Base-by-base conservation (phyloP, 2,797 vertebrate species). In the Cyclopterus lumpus region DNA sequence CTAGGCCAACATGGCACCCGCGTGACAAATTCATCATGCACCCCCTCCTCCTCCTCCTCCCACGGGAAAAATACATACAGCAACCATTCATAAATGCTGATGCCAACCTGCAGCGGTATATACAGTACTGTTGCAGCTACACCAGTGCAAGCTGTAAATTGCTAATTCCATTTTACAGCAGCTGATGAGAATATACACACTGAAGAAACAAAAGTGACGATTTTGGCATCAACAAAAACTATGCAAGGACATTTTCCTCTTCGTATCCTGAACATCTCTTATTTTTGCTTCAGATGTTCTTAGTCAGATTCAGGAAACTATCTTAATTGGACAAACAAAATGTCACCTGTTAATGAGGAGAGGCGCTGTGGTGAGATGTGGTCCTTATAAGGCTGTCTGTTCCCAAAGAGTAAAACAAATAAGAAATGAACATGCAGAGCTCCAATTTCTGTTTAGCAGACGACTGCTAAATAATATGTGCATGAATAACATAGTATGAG, bases 1-100 rank as follows among this genome's bases (percentile, higher is more conserved):
- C 68, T 90, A 87, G 89, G 92, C 79, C 90, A 93, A 79, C 81
- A 88, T 82, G 86, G 82, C 79, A 89, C 77, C 90, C 3, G 67
- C 77, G 82, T 94, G 91, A 92, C 82, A 90, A 82, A 89, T 80
- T 71, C 60, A 82, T 82, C 73, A 79, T 68, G 2, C 53, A 77
- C 44, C 63, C 48, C 44, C 44, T 20, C 53, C 75, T 46, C 44
- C 75, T 46, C 44, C 38, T 77, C 36, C 57, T 57, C 71, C 73
- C 73, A 77, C 46, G 32, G 83, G 84, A 53, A 68, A 61, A 84
- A 77, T 65, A 64, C 77, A 71, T 74, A 71, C 69, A 54, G 82
- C 59, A 74, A 73, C 67, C 83, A 86, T 83, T 89, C 81, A 88
- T 77, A 89, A 89, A 78, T 71, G 69, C 76, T 60, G 75, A 84